Evolutionary conservation across 2,113 vertebrate genomes (phyloP).

Genomic region (Canis aureus): DNA sequence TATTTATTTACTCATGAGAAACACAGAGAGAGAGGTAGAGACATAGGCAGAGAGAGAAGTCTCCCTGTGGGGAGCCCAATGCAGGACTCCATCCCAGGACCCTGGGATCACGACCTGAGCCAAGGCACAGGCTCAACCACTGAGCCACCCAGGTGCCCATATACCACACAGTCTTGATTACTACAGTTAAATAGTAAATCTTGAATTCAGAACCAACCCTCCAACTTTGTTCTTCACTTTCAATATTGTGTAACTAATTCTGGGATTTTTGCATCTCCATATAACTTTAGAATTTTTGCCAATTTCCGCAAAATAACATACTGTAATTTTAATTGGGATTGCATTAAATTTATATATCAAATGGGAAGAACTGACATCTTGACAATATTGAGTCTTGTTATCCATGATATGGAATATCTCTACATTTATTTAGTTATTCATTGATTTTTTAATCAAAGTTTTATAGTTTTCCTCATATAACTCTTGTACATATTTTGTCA

Average conservation of each 20-base stretch:
- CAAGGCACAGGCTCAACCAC: no score
- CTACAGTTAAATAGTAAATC: not conserved
- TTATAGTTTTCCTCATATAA: not conserved
- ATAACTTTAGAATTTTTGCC: not conserved
- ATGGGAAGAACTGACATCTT: not conserved
- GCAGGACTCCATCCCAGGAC: no score
- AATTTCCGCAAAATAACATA: not conserved
- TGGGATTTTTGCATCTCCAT: not conserved
- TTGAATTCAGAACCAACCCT: not conserved
- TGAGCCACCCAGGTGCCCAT: no score
- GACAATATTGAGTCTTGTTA: not conserved
- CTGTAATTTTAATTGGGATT: not conserved
- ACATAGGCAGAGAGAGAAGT: no score
- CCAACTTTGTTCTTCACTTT: not conserved
- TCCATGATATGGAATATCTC: not conserved
- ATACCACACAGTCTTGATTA: not conserved
- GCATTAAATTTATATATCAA: not conserved
- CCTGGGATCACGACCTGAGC: no score
- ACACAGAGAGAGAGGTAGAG: no score
- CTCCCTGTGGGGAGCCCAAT: no score
- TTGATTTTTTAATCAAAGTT: not conserved
- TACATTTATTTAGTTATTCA: not conserved
- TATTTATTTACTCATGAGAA: no score
- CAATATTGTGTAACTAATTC: not conserved
- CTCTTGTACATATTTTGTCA: not conserved